Base-by-base conservation (phyloP, 2,113 vertebrate species). In the Rhineura floridana region DNA sequence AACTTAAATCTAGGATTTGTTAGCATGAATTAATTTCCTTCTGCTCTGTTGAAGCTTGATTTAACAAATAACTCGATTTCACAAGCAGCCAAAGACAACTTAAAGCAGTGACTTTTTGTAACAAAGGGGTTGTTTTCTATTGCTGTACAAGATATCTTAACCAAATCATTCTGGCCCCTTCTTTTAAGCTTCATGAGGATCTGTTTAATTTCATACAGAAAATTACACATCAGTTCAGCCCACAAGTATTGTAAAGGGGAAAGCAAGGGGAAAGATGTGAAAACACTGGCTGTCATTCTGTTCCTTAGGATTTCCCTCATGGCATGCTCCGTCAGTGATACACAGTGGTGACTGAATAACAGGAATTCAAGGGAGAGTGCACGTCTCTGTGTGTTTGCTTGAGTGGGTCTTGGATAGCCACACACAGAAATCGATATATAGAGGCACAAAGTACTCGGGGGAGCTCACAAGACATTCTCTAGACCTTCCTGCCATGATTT, bases 371-470 rank as follows among this genome's bases (percentile, higher is more conserved):
- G 28, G 63, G 3, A 78, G 11, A 87, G 15, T 2, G 1, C n/a
- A n/a, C 84, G 78, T 89, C 86, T 86, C 17, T 21, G 11, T 87
- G 12, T 25, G 2, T 69, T 91, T 85, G 2, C 17, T 83, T 87
- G 39, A 91, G 76, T 1, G 2, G 76, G 25, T 12, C 1, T 15
- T 17, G 0, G 0, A 0, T 85, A 67, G 46, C 21, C 90, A 73
- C 3, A 77, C 1, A 79, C 10, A 84, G 65, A 84, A 1, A 88
- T 39, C 89, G 3, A 7, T 39, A 84, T 5, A 77, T 33, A 70
- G 39, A 25, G n/a, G n/a, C 39, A 62, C 15, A 76, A 2, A n/a
- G 52, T 59, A 59, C 50, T 73, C 0, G 46, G 1, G 2, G 33
- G 88, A 87, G 0, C 46, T 1, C 21, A 87, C 4, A 21, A 83